Base-by-base conservation (phyloP, 2,888 invertebrate genomes). In the Oligia latruncula region DNA sequence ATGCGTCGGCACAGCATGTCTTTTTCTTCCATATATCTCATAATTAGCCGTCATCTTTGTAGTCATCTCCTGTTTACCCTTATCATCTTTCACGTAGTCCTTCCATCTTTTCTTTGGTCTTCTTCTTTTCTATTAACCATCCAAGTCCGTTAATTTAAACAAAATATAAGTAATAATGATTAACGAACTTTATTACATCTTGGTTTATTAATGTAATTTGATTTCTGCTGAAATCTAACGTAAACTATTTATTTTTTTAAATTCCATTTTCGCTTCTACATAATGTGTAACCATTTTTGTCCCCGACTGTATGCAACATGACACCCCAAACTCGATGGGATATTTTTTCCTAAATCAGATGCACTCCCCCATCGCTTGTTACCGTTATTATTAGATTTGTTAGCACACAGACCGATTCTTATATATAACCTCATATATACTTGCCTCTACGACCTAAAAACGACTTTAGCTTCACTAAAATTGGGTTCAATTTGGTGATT, bases 331-430 rank as follows among this genome's bases (percentile, higher is more conserved):
- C 90, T 89, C 90, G 90, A 91, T 89, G 90, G 91, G 90, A 81
- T 82, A 80, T 86, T 93, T 94, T 95, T 95, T 93, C 91, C 92
- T 89, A 93, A 95, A 95, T 94, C 94, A 92, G 91, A 91, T 92
- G 92, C 93, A 91, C 94, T 90, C 94, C 95, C 95, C 93, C 92
- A 87, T 82, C 80, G 92, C 95, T 95, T 95, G 95, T 94, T 96
- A 95, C 92, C 91, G 91, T 92, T 91, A 92, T 94, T 94, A 95
- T 95, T 94, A 93, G 93, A 94, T 95, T 94, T 94, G 93, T 94
- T 94, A 93, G 92, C 92, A 89, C 87, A 84, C 88, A 88, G 90
- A 86, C 90, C 82, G 89, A 89, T 90, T 87, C 78, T 75, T 87
- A 80, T 84, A 88, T 81, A 88, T 80, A 88, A 75, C 73, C 76